Conservation (phyloP, 2,888 invertebrate genomes). For the Theretra japonica region DNA sequence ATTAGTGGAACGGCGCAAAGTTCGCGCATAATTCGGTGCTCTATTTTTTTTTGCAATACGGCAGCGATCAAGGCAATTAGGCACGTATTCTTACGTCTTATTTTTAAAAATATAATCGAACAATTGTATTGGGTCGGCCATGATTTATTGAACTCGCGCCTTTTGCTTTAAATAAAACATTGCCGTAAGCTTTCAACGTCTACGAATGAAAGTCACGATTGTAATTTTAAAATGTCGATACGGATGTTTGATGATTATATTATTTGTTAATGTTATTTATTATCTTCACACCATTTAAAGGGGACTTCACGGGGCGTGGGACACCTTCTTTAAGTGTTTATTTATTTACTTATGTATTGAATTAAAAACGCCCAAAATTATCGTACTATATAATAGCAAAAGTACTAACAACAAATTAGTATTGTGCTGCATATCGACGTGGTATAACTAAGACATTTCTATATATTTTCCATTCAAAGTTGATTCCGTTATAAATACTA, state of each 20-base stretch:
- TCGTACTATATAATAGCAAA: not conserved
- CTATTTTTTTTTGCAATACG: conserved; percentile 41
- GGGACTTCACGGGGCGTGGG: not conserved
- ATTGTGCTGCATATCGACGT: not conserved
- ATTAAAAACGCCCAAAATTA: not conserved
- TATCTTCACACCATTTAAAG: conserved; percentile 4
- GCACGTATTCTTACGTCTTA: conserved; percentile 67
- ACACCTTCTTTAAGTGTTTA: not conserved
- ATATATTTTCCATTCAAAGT: conserved; percentile 19
- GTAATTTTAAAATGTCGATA: conserved; percentile 81
- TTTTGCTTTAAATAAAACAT: conserved; percentile 78
- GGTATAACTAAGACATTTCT: not conserved
- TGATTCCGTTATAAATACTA: conserved; percentile 24
- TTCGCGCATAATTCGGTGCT: conserved; percentile 34
- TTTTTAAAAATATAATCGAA: conserved; percentile 69
- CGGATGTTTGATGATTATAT: conserved; percentile 72
- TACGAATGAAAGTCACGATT: conserved; percentile 81
- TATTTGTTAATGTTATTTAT: conserved; percentile 55
- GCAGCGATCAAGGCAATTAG: conserved; percentile 62
- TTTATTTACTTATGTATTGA: not conserved
- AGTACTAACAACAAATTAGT: not conserved
- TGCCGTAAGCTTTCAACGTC: conserved; percentile 80
- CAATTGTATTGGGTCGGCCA: conserved; percentile 70
- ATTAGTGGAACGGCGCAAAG: conserved; percentile 52
- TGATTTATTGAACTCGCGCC: conserved; percentile 80